A percentile compares a stretch with the other conserved stretches of the same genome.
These are phyloP conservation scores for Halichondria panicea DNA, from an alignment of 37 sponge, comb jelly and placozoan genomes.

Conservation along the genomic window DNA sequence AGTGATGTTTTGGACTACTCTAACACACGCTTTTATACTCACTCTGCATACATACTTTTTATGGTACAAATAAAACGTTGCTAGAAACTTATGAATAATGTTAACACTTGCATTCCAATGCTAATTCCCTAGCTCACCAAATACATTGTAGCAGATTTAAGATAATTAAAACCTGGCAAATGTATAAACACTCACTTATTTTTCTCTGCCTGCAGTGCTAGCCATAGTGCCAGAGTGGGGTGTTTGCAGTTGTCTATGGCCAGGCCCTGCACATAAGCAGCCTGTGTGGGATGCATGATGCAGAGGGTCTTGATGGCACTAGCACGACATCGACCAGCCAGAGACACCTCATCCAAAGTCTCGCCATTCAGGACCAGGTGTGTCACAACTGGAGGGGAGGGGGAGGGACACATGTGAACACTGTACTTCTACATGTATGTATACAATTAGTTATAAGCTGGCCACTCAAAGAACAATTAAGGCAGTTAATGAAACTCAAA, in stretches of 20 bases:
- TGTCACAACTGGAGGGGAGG: constrained; percentile 42
- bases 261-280: constrained; percentile 49
- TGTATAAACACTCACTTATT: constrained; percentile 4
- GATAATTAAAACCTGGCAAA: background rate
- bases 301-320: constrained; percentile 34
- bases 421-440: too few species aligned
- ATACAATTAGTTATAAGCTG: too few species aligned
- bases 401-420: background rate
- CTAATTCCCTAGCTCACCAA: too few species aligned
- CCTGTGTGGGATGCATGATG: constrained; percentile 37
- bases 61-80: too few species aligned
- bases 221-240: constrained; percentile 59
- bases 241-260: constrained; percentile 53
- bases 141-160: background rate
- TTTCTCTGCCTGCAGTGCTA: constrained; percentile 59
- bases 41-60: too few species aligned
- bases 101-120: too few species aligned
- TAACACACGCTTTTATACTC: too few species aligned
- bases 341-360: constrained; percentile 67
- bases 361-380: constrained; percentile 62
- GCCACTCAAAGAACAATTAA: too few species aligned
- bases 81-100: too few species aligned
- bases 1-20: too few species aligned
- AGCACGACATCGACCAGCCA: constrained; percentile 54
- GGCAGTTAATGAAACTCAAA: too few species aligned